Evolutionary conservation across 2,797 vertebrate species (phyloP), one percentile per base, ranked within the genome.

Genomic region (Rhinatrema bivittatum): DNA sequence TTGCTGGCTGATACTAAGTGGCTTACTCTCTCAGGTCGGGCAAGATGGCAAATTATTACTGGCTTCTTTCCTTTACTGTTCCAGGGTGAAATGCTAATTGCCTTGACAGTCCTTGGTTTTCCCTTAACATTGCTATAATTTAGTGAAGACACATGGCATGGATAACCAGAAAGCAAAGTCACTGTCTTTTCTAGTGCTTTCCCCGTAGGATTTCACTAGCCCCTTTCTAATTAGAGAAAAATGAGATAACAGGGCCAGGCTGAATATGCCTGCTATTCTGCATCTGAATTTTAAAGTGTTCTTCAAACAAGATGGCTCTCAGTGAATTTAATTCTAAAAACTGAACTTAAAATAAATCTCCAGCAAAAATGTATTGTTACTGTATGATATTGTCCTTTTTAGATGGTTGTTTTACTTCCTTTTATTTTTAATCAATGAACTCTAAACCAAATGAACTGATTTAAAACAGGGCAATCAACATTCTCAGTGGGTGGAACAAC

Each of bases 81-180:
- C 14, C 34, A 47, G 58, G 61, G 19, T n/a, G 34, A 35, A 30
- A 15, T 30, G 15, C 15, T 60, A 65, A 60, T 46, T 60, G 19
- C 34, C 56, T 44, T 35, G 65, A 30, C 17, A 61, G 35, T 38
- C 24, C 32, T n/a, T n/a, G n/a, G n/a, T n/a, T n/a, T n/a, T n/a
- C n/a, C n/a, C n/a, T n/a, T 42, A 32, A 10, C 45, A 66, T 72
- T 51, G 25, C 32, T 61, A 29, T 56, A 71, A 62, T 70, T 72
- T 63, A 66, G 60, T 62, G 42, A 70, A 34, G 25, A 54, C 32
- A 53, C 14, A 29, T 42, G 20, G 7, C 17, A 43, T 52, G 34
- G 36, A 42, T 69, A 32, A 25, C 21, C 31, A 50, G n/a, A n/a
- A 41, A 68, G 40, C 15, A 65, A 68, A 68, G 62, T 40, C 2